Evolutionary conservation across 2,113 vertebrate genomes (phyloP).

Genomic region (Athene noctua): DNA sequence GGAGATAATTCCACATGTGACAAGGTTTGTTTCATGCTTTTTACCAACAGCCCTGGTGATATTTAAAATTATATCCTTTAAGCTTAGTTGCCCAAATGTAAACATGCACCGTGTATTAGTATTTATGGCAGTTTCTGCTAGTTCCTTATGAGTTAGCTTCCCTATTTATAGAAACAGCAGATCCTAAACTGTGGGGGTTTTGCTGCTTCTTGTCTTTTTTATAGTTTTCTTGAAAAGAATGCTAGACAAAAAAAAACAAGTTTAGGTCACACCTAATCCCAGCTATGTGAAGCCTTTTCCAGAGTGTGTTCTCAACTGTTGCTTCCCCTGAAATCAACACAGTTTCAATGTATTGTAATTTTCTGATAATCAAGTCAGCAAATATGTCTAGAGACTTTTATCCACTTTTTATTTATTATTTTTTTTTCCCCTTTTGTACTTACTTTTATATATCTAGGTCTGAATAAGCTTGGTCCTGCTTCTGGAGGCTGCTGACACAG

Average conservation of each 20-base stretch:
- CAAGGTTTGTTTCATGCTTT: background rate
- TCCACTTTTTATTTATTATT: background rate
- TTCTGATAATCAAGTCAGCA: background rate
- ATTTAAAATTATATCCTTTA: background rate
- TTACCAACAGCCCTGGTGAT: background rate
- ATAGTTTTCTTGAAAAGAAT: background rate
- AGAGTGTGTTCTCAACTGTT: background rate
- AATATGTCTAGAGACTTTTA: background rate
- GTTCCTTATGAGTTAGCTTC: background rate
- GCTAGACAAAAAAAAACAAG: background rate
- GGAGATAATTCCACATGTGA: background rate
- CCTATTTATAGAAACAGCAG: background rate
- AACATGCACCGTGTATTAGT: background rate
- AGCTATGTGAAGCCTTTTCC: background rate
- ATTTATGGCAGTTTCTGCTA: background rate
- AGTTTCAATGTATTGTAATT: background rate
- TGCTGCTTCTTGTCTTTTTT: background rate
- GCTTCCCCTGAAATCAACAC: background rate
- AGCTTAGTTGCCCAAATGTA: background rate
- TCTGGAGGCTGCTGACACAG: background rate
- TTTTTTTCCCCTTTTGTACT: background rate
- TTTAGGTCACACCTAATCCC: background rate
- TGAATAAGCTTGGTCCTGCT: background rate
- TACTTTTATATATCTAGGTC: background rate
- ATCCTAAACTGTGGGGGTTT: background rate